A percentile compares a stretch with the other conserved stretches of the same genome.
Conservation (phyloP, 2,113 vertebrate species). For the Oncorhynchus keta region DNA sequence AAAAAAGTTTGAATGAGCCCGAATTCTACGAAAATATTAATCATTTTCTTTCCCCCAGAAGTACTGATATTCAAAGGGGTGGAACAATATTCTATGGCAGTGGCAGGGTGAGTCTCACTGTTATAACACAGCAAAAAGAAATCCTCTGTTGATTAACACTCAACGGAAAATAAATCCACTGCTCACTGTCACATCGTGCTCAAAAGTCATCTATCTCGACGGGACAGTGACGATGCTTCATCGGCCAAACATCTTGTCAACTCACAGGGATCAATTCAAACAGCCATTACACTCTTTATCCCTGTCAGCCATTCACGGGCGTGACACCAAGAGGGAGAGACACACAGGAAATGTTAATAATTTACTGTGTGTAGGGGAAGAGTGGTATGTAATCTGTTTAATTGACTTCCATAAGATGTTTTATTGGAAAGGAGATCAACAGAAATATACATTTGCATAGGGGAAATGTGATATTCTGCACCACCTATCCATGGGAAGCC, state of each 20-base stretch:
- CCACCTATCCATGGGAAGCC: neutral
- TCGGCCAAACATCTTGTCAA: constrained; percentile 43
- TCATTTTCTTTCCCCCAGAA: neutral
- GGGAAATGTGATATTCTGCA: no score
- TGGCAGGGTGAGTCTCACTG: neutral
- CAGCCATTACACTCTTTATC: constrained; percentile 31
- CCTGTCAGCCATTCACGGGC: constrained; percentile 38
- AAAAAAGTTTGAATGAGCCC: neutral
- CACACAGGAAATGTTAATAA: neutral
- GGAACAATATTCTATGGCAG: constrained; percentile 1
- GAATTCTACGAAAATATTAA: constrained; percentile 3
- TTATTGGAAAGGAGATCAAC: neutral
- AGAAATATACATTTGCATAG: neutral
- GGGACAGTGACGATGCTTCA: constrained; percentile 48
- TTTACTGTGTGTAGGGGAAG: neutral
- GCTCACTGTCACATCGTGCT: constrained; percentile 39
- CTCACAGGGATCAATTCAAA: constrained; percentile 49
- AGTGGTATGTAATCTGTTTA: neutral
- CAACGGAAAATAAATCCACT: constrained; percentile 51
- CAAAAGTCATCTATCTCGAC: constrained; percentile 50
- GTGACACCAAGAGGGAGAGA: neutral
- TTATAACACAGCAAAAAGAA: constrained; percentile 39
- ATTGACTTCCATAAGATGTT: neutral
- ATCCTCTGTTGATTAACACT: constrained; percentile 57
- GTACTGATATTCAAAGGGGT: constrained; percentile 22